Evolutionary conservation across 64 coral and sea anemone genomes (phyloP), one percentile per base, ranked within the genome.

Genomic region (Montipora sp.): DNA sequence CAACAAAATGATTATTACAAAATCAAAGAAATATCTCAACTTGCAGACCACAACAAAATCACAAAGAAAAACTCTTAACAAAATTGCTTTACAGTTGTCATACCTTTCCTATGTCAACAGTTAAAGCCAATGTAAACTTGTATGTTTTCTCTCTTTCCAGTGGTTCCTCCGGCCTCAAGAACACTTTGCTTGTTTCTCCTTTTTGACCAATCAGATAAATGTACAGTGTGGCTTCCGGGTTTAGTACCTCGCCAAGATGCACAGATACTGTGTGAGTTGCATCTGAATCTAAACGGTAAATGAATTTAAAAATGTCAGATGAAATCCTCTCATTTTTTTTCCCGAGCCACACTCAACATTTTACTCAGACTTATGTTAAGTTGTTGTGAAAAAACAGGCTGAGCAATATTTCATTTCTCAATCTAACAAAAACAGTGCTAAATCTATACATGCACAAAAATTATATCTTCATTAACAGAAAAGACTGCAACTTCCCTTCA

Each of bases 101-200:
- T 80, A 93, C 91, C 75, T 48, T 88, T 88, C 91, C 91, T n/a
- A 93, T 93, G 49, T 93, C 91, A 48, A 93, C 91, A 93, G 69
- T 93, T 63, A 93, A 50, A 70, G 91, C 91, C 22, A 93, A 75
- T 4, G 91, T 84, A 47, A 93, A 93, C 83, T 93, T 81, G 63
- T 93, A 93, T 14, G 84, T 87, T 80, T 93, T 93, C 51, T 81
- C 80, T 51, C 91, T 93, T 86, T 87, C 83, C 23, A 93, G 44
- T 5, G 75, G 91, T 58, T 86, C 91, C 20, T 93, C 91, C 44
- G 83, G 91, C 48, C 77, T 71, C 59, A 93, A 51, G 22, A 86
- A 86, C 8, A 93, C 91, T 59, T 80, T 93, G 59, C 91, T 93
- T 48, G 91, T 93, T 51, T 93, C 91, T 48, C 91, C 91, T 51